Conservation (phyloP, 2,888 invertebrate species). For the Chrysolina oricalcia region DNA sequence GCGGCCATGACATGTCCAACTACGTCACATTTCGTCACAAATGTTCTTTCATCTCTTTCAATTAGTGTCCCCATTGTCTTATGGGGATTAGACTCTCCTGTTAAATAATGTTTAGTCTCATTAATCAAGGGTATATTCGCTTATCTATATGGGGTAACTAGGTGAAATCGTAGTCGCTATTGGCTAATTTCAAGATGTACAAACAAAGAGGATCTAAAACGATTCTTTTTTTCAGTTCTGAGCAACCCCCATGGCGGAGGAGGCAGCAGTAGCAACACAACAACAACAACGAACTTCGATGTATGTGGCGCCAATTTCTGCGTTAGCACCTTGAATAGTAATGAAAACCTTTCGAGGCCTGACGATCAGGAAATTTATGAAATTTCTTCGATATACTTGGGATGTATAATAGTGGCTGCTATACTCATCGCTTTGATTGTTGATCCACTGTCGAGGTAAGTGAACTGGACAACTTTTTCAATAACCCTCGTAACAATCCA, state of each 20-base stretch:
- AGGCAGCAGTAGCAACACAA: slow-evolving; percentile 69
- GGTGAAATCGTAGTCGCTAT: too few species aligned
- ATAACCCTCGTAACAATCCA: too few species aligned
- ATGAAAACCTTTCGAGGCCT: slow-evolving; percentile 86
- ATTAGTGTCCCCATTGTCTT: too few species aligned
- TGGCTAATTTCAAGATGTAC: background rate
- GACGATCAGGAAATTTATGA: slow-evolving; percentile 90
- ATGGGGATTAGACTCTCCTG: too few species aligned
- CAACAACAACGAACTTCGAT: slow-evolving; percentile 73
- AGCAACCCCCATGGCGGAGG: slow-evolving; percentile 81
- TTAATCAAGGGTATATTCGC: too few species aligned
- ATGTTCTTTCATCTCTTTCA: too few species aligned
- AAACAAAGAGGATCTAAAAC: too few species aligned
- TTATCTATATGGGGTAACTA: too few species aligned
- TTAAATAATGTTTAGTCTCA: too few species aligned
- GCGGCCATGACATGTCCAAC: too few species aligned
- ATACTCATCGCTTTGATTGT: slow-evolving; percentile 90
- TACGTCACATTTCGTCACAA: too few species aligned
- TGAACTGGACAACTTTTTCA: background rate
- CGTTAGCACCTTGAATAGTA: slow-evolving; percentile 80
- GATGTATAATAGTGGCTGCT: slow-evolving; percentile 89
- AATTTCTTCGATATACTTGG: slow-evolving; percentile 91
- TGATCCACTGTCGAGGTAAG: slow-evolving; percentile 90
- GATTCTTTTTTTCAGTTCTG: slow-evolving; percentile 75
- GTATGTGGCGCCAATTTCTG: slow-evolving; percentile 89